phyloP scores from a whole-genome alignment of 2,888 invertebrate species.

The Eilema depressum region DNA sequence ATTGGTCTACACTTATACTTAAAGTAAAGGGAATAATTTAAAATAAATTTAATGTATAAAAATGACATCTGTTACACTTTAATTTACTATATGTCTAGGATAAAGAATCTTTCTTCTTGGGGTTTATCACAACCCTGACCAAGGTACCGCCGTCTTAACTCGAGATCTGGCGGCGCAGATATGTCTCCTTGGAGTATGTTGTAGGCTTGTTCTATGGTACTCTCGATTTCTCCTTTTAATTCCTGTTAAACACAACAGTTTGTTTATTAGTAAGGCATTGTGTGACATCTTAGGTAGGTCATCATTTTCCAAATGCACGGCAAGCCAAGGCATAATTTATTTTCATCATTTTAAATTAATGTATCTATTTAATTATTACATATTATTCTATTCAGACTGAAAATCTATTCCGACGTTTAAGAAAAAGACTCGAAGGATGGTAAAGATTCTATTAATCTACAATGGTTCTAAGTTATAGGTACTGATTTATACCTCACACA shows the following conservation, averaged over 20 bases:
- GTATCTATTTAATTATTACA: too few species aligned
- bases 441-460: too few species aligned
- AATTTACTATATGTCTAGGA: constrained; percentile 63
- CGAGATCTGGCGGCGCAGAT: constrained; percentile 82
- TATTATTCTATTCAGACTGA: too few species aligned
- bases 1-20: not conserved
- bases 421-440: too few species aligned
- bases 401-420: too few species aligned
- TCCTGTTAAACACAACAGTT: constrained; percentile 67
- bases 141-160: constrained; percentile 76
- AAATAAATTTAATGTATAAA: not conserved
- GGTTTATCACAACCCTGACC: constrained; percentile 81
- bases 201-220: constrained; percentile 83
- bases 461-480: too few species aligned
- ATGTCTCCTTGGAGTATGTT: constrained; percentile 85
- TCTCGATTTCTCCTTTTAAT: constrained; percentile 79
- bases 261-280: not conserved
- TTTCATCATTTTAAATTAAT: too few species aligned
- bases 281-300: not conserved
- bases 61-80: not conserved
- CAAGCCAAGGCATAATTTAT: too few species aligned
- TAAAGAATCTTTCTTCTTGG: constrained; percentile 78
- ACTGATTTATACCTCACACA: too few species aligned
- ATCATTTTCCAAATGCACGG: too few species aligned
- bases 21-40: not conserved